Base-by-base conservation (phyloP, 2,113 vertebrate genomes). In the Camelus bactrianus region DNA sequence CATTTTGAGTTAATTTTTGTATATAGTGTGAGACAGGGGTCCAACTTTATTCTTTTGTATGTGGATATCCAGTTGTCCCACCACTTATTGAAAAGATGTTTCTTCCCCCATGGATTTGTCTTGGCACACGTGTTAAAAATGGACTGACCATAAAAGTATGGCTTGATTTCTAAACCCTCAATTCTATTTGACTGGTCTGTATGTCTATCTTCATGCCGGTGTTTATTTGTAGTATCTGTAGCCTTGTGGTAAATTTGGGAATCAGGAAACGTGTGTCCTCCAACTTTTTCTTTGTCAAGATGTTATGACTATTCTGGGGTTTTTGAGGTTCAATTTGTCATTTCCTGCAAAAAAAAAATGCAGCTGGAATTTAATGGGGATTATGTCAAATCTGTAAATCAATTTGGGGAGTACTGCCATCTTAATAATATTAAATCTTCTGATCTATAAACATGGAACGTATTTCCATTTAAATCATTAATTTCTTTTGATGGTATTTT, bases 301-400 rank as follows among this genome's bases (percentile, higher is more conserved):
- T 91, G 17, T 64, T 95, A 93, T 42, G 56, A 12, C 35, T 96
- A 52, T 92, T 64, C 28, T 89, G 28, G 12, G 14, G 58, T 79
- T 72, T 82, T n/a, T 93, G 79, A 96, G 89, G 32, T 81, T 95
- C 30, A 93, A 38, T 35, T 88, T 65, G 77, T 80, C n/a, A 52
- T 38, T 89, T 84, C 88, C 38, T 84, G 24, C 10, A 16, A 60
- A 58, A 22, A 50, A 56, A 67, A 65, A 69, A 91, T 19, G 6
- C 26, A 80, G 5, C 14, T 81, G 48, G 15, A 35, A 87, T 91
- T 88, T 91, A 30, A 42, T 72, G 77, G 56, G 72, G 69, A 62
- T 72, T 85, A 15, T 91, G 17, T 72, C 65, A 16, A 81, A n/a
- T 65, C 60, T 91, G 6, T 67, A 50, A 48, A 52, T 94, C 77